phyloP scores from a whole-genome alignment of 2,888 invertebrate species.

The Lasioglossum figueresi region DNA sequence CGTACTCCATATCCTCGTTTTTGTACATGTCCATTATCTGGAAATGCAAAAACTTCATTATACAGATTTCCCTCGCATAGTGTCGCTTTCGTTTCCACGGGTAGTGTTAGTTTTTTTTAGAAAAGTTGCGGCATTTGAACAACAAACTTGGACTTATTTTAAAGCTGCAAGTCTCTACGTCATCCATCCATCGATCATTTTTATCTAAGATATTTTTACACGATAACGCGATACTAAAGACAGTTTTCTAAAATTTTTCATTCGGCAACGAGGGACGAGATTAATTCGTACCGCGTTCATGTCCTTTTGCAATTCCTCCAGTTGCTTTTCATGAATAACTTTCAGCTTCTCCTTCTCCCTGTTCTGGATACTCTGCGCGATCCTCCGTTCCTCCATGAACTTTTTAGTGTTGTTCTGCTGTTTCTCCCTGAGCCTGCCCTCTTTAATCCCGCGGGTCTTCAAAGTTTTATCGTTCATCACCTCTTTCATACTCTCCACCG shows the following conservation, averaged over 20 bases:
- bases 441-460: constrained; percentile 98
- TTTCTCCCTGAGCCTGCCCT: constrained; percentile 95
- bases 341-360: constrained; percentile 97
- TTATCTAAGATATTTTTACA: too few species aligned
- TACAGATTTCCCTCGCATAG: too few species aligned
- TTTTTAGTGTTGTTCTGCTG: constrained; percentile 99
- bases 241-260: too few species aligned
- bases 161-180: too few species aligned
- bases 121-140: too few species aligned
- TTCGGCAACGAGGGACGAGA: neutral
- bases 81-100: too few species aligned
- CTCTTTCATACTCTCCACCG: constrained; percentile 98
- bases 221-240: too few species aligned
- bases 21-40: constrained; percentile 97
- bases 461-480: constrained; percentile 98
- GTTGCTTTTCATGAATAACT: constrained; percentile 95
- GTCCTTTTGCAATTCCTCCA: constrained; percentile 94
- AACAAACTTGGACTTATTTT: too few species aligned
- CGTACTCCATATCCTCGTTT: constrained; percentile 96
- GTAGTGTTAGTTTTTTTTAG: too few species aligned
- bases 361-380: constrained; percentile 94
- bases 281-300: constrained; percentile 90
- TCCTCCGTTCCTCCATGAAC: constrained; percentile 97
- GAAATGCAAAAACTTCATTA: constrained; percentile 68
- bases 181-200: too few species aligned